Evolutionary conservation across 2,888 invertebrate genomes (phyloP).

Genomic region (Cheilosia vulpina): DNA sequence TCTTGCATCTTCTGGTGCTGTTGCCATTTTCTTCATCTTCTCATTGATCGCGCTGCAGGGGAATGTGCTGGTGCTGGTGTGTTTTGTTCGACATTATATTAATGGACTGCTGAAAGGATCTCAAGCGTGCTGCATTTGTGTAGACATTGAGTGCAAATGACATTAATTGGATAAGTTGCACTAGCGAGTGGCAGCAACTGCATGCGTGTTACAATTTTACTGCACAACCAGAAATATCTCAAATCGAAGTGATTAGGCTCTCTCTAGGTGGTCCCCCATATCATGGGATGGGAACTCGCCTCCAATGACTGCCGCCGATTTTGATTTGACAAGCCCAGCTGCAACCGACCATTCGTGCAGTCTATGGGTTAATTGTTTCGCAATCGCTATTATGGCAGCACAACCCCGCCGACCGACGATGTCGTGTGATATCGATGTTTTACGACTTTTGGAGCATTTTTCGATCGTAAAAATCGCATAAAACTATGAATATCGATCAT

Average conservation of each 20-base stretch:
- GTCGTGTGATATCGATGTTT: conserved; percentile 18
- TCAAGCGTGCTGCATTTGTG: conserved; percentile 39
- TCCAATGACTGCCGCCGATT: not conserved
- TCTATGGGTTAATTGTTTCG: conserved; percentile 13
- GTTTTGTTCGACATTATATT: conserved; percentile 58
- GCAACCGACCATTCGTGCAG: not conserved
- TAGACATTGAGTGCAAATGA: conserved; percentile 45
- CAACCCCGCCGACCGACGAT: not conserved
- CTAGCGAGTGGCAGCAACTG: conserved; percentile 5
- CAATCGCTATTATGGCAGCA: not conserved
- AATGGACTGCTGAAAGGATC: conserved; percentile 56
- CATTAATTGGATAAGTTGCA: conserved; percentile 64
- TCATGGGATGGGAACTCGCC: not conserved
- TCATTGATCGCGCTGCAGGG: not conserved
- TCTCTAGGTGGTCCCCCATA: conserved; percentile 16
- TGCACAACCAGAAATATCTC: not conserved
- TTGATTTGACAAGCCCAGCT: conserved; percentile 14
- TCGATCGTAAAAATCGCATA: conserved; percentile 49
- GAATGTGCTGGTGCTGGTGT: conserved; percentile 11
- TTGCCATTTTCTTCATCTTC: conserved; percentile 7
- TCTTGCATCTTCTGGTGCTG: not conserved
- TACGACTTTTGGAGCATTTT: conserved; percentile 27
- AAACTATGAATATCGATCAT: conserved; percentile 44
- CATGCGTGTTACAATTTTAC: not conserved
- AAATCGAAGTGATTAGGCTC: conserved; percentile 29